Conservation (phyloP, 2,113 vertebrate genomes). For the Anser brachyrhynchus region DNA sequence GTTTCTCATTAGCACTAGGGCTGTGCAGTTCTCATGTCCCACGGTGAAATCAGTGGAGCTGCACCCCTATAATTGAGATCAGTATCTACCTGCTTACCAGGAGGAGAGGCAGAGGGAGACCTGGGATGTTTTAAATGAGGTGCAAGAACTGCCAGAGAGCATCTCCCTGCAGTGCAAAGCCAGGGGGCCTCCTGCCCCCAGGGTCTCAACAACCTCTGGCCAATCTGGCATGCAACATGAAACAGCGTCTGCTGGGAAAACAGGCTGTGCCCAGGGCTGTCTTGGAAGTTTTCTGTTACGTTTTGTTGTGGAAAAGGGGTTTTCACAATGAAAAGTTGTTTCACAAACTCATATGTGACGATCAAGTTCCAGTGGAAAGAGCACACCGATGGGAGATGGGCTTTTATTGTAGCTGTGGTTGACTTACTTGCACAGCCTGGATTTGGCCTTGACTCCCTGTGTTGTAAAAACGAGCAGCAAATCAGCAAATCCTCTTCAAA, state of each 20-base stretch:
- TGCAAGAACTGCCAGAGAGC: not conserved
- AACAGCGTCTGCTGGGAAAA: not conserved
- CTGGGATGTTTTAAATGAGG: not conserved
- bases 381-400: not conserved
- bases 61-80: not conserved
- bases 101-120: not conserved
- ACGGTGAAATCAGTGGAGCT: not conserved
- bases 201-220: not conserved
- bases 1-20: not conserved
- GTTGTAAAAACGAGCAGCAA: not conserved
- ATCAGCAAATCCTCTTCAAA: not conserved
- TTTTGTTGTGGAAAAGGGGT: not conserved
- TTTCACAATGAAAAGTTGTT: not conserved
- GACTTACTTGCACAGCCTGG: not conserved
- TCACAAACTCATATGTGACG: not conserved
- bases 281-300: not conserved
- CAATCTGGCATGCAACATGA: not conserved
- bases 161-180: not conserved
- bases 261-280: not conserved
- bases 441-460: not conserved
- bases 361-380: not conserved
- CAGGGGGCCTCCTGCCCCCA: rapidly evolving
- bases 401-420: not conserved
- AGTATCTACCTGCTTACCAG: not conserved
- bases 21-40: not conserved